Evolutionary conservation across 2,888 invertebrate species (phyloP), one percentile per base, ranked within the genome.

Genomic region (Pristionchus maxplancki): DNA sequence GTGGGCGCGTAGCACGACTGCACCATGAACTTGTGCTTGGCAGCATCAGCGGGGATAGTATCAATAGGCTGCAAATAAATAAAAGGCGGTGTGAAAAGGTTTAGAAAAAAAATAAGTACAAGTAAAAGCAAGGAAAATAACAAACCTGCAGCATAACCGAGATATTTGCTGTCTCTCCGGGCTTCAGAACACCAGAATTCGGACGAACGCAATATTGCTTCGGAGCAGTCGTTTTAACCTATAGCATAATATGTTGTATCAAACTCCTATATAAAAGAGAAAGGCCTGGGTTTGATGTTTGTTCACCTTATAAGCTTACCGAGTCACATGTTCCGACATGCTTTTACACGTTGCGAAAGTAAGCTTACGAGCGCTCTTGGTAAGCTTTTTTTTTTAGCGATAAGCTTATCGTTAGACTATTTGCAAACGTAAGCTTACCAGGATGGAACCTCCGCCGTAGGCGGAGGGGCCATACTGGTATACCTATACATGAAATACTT

Each of bases 21-120:
- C 93, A 99, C 98, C 99, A 99, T 99, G 95, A 99, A 99, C 96
- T 99, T 99, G 96, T 99, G 99, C 96, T 98, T 98, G 95, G 97
- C 97, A 13, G 90, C 90, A 44, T 92, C 91, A 15, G 88, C 71
- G 44, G 90, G 90, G 53, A 89, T 90, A n/a, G 88, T 88, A 31
- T 92, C 92, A 17, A 91, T 62, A 17, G 92, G 92, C 89, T 92
- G 92, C 40, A 84, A 84, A 31, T 20, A 40, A 24, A 6, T 20
- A 28, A 17, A 24, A 64, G 6, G n/a, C 20, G 34, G 11, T 67
- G 31, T 34, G 8, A 74, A 24, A 74, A 0, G 6, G 44, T 9
- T 44, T 44, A 9, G 44, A 44, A 44, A 44, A 44, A 44, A 44
- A 44, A 11, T 44, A 44, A 44, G 11, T n/a, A 11, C 44, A 9